Evolutionary conservation across 2,888 invertebrate genomes (phyloP).

Genomic region (Agapetus fuscipes): DNA sequence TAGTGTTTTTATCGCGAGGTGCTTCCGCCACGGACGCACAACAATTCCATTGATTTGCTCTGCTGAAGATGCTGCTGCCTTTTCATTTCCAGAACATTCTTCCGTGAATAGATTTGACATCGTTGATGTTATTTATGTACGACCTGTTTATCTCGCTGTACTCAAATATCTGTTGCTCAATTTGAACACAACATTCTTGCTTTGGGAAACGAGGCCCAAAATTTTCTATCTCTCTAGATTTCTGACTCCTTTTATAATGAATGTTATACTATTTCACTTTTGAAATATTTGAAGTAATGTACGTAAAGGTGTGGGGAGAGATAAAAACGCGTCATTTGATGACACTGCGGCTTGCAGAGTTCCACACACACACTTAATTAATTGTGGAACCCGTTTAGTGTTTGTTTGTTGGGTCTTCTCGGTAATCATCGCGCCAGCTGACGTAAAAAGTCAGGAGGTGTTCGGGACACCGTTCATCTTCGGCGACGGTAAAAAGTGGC

Average conservation of each 20-base stretch:
- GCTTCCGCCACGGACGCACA: conserved; percentile 2
- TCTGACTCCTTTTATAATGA: too few species aligned
- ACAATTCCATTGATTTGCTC: conserved; percentile 16
- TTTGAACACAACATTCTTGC: too few species aligned
- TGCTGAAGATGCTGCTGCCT: conserved; percentile 4
- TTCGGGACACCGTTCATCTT: conserved; percentile 11
- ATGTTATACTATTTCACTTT: too few species aligned
- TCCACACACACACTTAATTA: conserved; percentile 9
- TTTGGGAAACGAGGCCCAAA: too few species aligned
- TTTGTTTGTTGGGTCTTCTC: conserved; percentile 3
- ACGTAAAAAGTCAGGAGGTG: conserved; percentile 15
- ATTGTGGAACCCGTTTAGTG: conserved; percentile 6
- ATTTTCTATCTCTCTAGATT: neutral
- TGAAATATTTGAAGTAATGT: too few species aligned
- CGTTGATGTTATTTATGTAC: too few species aligned
- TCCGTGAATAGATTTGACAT: conserved; percentile 18
- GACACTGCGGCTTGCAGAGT: too few species aligned
- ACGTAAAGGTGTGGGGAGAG: too few species aligned
- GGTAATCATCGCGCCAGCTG: conserved; percentile 10
- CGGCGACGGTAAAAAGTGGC: conserved; percentile 8
- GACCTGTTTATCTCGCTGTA: too few species aligned
- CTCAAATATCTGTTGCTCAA: too few species aligned
- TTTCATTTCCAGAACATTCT: conserved; percentile 14
- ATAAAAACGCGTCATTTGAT: too few species aligned
- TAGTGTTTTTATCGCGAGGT: conserved; percentile 4